Percentiles rank a stretch among this genome's conserved stretches.
phyloP scores from a whole-genome alignment of 2,797 vertebrate species.

The Gastrophryne carolinensis region DNA sequence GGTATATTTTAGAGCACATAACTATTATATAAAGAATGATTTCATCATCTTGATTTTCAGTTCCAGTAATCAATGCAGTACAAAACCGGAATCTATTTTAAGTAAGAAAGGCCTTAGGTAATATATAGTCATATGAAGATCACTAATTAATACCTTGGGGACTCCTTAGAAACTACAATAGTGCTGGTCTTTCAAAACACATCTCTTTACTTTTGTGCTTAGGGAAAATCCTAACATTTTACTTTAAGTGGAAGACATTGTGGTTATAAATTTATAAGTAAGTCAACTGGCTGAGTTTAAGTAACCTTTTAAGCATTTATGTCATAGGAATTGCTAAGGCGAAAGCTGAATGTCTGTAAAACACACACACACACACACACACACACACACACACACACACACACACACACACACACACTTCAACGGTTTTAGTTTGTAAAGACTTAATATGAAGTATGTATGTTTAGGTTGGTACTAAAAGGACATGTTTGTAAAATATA shows the following conservation, averaged over 20 bases:
- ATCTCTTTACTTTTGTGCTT: slow-evolving; percentile 57
- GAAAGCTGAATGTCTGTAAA: slow-evolving; percentile 28
- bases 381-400: slow-evolving; percentile 37
- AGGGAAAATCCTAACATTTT: slow-evolving; percentile 59
- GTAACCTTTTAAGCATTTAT: slow-evolving; percentile 33
- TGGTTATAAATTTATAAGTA: slow-evolving; percentile 46
- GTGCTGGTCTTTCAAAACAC: slow-evolving; percentile 59
- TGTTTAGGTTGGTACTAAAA: neutral
- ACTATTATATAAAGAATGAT: slow-evolving; percentile 18
- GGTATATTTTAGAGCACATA: slow-evolving; percentile 20
- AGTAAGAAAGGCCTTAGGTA: slow-evolving; percentile 58
- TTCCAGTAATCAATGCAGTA: slow-evolving; percentile 60
- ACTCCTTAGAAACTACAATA: slow-evolving; percentile 58
- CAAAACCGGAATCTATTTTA: slow-evolving; percentile 58
- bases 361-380: slow-evolving; percentile 30
- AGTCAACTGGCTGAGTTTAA: slow-evolving; percentile 23
- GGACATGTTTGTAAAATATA: neutral
- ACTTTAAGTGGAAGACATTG: slow-evolving; percentile 56
- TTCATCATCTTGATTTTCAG: slow-evolving; percentile 54
- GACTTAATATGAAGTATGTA: neutral
- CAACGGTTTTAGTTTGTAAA: neutral
- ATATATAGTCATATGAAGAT: slow-evolving; percentile 60
- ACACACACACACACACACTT: neutral
- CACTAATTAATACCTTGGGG: slow-evolving; percentile 66
- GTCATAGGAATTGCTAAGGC: slow-evolving; percentile 30